Base-by-base conservation (phyloP, 1,140 invertebrate species). In the Medauroidea extradentata region DNA sequence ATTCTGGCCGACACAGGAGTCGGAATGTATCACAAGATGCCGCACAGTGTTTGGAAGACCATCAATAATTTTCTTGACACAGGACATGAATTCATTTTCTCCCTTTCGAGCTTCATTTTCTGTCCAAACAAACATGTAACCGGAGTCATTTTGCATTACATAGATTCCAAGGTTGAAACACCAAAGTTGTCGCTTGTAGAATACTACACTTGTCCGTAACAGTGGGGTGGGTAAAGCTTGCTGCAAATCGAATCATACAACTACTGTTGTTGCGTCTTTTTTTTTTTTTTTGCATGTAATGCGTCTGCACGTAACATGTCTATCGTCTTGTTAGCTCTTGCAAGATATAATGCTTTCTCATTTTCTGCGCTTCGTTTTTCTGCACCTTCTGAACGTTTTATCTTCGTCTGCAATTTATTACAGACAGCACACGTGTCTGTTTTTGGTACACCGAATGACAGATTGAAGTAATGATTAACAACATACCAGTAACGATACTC, bases 211-310 rank as follows among this genome's bases (percentile, higher is more conserved):
- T 14, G 65, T 65, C 38, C 59, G 48, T 13, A 73, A 57, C 38
- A 53, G 53, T 5, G 67, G 70, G 7, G 71, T 74, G 19, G 68
- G 65, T 16, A 73, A 57, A 62, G 67, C 71, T 55, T 74, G 70
- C 60, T 73, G 69, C n/a, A 71, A 59, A 62, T 72, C 69, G 61
- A 72, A 72, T 21, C 53, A 52, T 60, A 51, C 63, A 46, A 57
- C 27, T 41, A 63, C 58, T 13, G 63, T 59, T 42, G 27, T n/a
- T 8, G 42, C 46, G 41, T 61, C 48, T 18, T 13, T 24, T 60
- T 39, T 60, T 61, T 48, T 18, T 13, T 24, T 60, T 39, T 60
- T 64, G 16, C 43, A 34, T 34, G 29, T 34, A 34, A 34, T 34
- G 29, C 11, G 29, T 34, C 4, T 34, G 29, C 29, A 11, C 29